A percentile compares a stretch with the other conserved stretches of the same genome.
phyloP scores from a whole-genome alignment of 2,797 vertebrate species.

The Chloroceryle inda region DNA sequence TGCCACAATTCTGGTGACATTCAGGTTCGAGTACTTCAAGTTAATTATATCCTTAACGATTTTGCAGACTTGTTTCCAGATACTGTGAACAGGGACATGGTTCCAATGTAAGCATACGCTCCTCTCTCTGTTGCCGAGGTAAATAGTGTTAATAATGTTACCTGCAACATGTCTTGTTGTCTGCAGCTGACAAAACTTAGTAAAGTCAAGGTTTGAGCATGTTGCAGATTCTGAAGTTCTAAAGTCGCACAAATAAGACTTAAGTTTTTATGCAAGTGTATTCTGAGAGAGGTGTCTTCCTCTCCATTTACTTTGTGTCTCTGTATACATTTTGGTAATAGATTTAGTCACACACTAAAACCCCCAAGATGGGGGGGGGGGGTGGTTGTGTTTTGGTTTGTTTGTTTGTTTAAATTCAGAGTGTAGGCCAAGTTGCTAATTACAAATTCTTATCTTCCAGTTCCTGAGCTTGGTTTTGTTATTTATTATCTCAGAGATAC shows the following conservation, averaged over 20 bases:
- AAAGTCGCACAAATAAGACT: neutral
- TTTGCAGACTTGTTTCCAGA: conserved; percentile 2
- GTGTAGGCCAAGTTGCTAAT: neutral
- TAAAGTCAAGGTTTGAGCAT: neutral
- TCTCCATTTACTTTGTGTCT: neutral
- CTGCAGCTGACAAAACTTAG: neutral
- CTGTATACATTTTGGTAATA: neutral
- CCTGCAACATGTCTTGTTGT: neutral
- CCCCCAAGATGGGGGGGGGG: no score
- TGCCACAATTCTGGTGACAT: neutral
- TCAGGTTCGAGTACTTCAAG: neutral
- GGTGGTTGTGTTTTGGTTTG: no score
- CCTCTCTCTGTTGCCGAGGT: neutral
- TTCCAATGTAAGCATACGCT: neutral
- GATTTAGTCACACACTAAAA: neutral
- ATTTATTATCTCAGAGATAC: neutral
- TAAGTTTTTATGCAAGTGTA: neutral
- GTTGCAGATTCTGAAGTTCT: neutral
- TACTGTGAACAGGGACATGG: neutral
- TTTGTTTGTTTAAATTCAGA: neutral
- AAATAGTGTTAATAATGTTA: neutral
- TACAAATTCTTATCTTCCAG: neutral
- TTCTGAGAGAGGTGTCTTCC: neutral
- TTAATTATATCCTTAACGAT: conserved; percentile 16
- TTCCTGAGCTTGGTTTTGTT: neutral